These are phyloP conservation scores for Cheilosia variabilis DNA, from an alignment of 2,888 invertebrate species.

Conservation along the genomic window DNA sequence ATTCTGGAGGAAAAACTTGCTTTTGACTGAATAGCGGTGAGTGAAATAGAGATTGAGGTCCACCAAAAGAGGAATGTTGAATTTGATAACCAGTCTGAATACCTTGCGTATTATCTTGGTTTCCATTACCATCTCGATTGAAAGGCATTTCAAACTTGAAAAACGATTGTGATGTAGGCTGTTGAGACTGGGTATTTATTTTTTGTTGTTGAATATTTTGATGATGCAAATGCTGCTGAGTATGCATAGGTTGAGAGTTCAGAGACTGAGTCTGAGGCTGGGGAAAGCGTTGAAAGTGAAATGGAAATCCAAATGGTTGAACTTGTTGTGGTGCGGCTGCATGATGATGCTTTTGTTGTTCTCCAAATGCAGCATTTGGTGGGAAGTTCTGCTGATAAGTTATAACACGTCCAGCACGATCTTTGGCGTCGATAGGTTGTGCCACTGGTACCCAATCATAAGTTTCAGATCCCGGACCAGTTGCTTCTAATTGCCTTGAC, in stretches of 20 bases:
- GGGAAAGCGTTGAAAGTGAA: constrained; percentile 80
- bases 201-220: constrained; percentile 72
- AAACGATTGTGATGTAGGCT: constrained; percentile 83
- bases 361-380: constrained; percentile 80
- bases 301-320: constrained; percentile 80
- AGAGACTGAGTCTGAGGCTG: constrained; percentile 73
- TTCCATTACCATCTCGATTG: constrained; percentile 62
- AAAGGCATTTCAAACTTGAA: constrained; percentile 83
- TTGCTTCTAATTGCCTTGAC: constrained; percentile 82
- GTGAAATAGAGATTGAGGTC: constrained; percentile 80
- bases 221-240: constrained; percentile 76
- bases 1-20: constrained; percentile 80
- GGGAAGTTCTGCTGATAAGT: constrained; percentile 82
- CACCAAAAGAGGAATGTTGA: constrained; percentile 81
- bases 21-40: constrained; percentile 80
- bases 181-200: constrained; percentile 77
- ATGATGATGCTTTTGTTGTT: constrained; percentile 77
- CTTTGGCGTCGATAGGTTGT: constrained; percentile 80
- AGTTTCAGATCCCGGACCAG: constrained; percentile 78
- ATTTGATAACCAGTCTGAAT: constrained; percentile 83
- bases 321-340: constrained; percentile 61
- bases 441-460: constrained; percentile 86
- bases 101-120: constrained; percentile 75
- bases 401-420: constrained; percentile 82
- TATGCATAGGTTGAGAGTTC: constrained; percentile 76